Conservation (phyloP, 2,797 vertebrate species). For the Tadarida brasiliensis region DNA sequence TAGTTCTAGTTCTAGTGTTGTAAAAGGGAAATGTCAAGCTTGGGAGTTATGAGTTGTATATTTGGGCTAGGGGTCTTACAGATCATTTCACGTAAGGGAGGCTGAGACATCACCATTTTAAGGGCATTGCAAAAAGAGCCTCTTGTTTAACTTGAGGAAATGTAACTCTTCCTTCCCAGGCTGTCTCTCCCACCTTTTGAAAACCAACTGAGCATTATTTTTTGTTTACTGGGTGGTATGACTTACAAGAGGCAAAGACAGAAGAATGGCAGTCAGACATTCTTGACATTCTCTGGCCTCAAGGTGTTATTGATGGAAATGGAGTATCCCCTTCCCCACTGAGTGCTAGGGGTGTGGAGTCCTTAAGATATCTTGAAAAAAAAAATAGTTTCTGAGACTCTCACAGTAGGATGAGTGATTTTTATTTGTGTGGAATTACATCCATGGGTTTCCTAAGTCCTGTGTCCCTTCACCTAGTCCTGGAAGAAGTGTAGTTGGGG, state of each 20-base stretch:
- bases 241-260: background rate
- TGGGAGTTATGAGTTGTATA: background rate
- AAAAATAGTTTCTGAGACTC: no score
- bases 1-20: background rate
- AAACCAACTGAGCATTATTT: background rate
- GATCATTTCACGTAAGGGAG: background rate
- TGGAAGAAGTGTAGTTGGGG: no score
- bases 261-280: background rate
- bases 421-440: no score
- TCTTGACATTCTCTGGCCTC: background rate
- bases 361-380: no score
- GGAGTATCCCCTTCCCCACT: no score
- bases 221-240: background rate
- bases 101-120: background rate
- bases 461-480: no score
- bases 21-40: background rate
- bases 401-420: no score
- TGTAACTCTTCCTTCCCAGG: background rate
- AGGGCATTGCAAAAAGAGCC: background rate
- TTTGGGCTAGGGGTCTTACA: background rate
- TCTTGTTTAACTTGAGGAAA: background rate
- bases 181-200: background rate
- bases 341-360: no score
- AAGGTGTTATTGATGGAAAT: no score
- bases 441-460: no score